Conservation (phyloP, 2,797 vertebrate genomes). For the Chaetodon trifasciatus region DNA sequence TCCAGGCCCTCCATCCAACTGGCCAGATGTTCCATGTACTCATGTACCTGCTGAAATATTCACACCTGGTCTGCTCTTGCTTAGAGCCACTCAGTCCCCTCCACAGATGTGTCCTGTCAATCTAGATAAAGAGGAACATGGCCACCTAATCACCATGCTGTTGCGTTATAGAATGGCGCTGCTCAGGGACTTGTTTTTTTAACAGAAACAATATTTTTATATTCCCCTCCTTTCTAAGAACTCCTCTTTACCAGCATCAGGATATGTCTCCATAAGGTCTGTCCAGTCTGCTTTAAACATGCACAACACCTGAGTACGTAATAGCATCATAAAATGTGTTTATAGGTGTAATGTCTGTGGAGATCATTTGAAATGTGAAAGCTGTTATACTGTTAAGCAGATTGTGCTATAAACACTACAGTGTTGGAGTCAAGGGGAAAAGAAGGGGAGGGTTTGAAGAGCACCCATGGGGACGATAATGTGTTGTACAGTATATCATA, state of each 20-base stretch:
- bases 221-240: neutral
- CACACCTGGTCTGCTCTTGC: conserved; percentile 71
- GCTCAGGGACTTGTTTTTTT: conserved; percentile 38
- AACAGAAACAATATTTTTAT: conserved; percentile 20
- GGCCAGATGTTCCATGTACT: conserved; percentile 75
- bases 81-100: conserved; percentile 66
- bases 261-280: conserved; percentile 8
- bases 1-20: conserved; percentile 33
- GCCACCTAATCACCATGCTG: conserved; percentile 73
- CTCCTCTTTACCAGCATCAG: conserved; percentile 1
- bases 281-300: conserved; percentile 8
- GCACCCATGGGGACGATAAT: conserved; percentile 67
- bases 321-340: conserved; percentile 69
- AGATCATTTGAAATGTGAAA: conserved; percentile 71
- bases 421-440: conserved; percentile 57
- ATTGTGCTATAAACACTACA: conserved; percentile 66
- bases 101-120: conserved; percentile 84
- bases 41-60: conserved; percentile 77
- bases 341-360: conserved; percentile 65
- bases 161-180: conserved; percentile 21
- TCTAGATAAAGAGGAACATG: conserved; percentile 81
- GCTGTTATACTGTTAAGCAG: conserved; percentile 63
- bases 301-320: conserved; percentile 38
- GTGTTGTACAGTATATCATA: conserved; percentile 66
- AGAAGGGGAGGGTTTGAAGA: conserved; percentile 52